phyloP scores from a whole-genome alignment of 2,888 invertebrate genomes.

The Philhelius pedissequus region DNA sequence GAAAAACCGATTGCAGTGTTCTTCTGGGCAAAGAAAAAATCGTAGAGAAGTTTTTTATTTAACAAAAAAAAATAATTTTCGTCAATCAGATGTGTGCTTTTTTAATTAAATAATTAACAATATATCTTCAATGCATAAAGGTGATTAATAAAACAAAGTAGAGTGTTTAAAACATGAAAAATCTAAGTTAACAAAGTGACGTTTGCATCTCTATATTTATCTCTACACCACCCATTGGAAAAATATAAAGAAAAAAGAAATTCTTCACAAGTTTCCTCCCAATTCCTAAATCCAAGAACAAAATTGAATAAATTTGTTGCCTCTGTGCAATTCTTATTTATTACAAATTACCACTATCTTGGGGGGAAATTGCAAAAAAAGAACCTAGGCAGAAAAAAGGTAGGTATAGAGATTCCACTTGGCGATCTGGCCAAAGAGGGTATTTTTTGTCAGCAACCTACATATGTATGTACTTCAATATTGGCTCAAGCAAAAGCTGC shows the following conservation, averaged over 20 bases:
- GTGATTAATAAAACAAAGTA: slow-evolving; percentile 19
- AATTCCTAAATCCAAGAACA: neutral
- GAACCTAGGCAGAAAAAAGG: neutral
- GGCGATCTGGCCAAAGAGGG: neutral
- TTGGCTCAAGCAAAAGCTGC: slow-evolving; percentile 22
- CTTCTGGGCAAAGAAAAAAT: slow-evolving; percentile 22
- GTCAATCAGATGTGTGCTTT: neutral
- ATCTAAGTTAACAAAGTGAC: slow-evolving; percentile 43
- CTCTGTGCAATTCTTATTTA: slow-evolving; percentile 46
- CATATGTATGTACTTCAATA: no score
- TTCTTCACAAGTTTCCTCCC: slow-evolving; percentile 37
- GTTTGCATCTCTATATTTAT: slow-evolving; percentile 36
- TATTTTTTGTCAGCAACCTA: neutral
- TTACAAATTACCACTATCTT: slow-evolving; percentile 35
- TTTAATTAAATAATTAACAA: neutral
- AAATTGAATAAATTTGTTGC: slow-evolving; percentile 54
- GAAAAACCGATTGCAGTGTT: slow-evolving; percentile 41
- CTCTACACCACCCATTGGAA: slow-evolving; percentile 5
- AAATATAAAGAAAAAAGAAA: slow-evolving; percentile 21
- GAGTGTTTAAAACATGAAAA: slow-evolving; percentile 34
- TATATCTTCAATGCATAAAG: slow-evolving; percentile 36
- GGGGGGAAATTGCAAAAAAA: slow-evolving; percentile 44
- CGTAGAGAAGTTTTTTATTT: slow-evolving; percentile 13
- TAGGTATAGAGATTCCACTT: neutral
- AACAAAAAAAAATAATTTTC: slow-evolving; percentile 20